Conservation (phyloP, 2,888 invertebrate species). For the Pachycephus smyrnensis region DNA sequence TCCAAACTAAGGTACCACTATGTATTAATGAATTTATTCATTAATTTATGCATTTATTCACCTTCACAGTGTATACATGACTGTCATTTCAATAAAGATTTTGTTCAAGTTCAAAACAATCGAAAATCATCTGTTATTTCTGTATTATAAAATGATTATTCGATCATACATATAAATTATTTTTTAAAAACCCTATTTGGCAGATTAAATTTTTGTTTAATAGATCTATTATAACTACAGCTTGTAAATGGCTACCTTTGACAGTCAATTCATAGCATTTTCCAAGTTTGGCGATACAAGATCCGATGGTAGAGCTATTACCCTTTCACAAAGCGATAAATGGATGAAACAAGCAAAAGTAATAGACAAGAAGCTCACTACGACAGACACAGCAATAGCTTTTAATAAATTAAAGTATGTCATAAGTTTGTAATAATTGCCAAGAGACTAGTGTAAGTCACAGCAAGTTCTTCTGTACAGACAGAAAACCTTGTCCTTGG, state of each 20-base stretch:
- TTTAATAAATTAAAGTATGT: slow-evolving; percentile 67
- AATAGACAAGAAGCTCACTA: slow-evolving; percentile 65
- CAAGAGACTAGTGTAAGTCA: not conserved
- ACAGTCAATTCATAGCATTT: slow-evolving; percentile 49
- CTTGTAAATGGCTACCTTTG: slow-evolving; percentile 31
- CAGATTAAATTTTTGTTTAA: not conserved
- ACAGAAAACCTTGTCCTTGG: slow-evolving; percentile 53
- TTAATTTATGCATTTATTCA: too few relatives aligned
- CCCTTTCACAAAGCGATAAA: slow-evolving; percentile 66
- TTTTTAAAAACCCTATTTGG: not conserved
- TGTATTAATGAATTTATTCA: not conserved
- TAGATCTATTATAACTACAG: not conserved
- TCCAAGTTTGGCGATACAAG: slow-evolving; percentile 66
- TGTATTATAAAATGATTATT: slow-evolving; percentile 8
- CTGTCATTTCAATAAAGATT: not conserved
- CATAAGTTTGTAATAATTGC: not conserved
- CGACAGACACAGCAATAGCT: slow-evolving; percentile 67
- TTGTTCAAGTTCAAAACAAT: slow-evolving; percentile 8
- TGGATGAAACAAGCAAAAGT: slow-evolving; percentile 69
- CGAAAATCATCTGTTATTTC: not conserved
- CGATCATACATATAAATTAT: not conserved
- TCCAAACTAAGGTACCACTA: not conserved
- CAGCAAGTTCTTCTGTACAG: slow-evolving; percentile 21
- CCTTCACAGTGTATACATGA: not conserved
- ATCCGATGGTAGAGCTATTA: slow-evolving; percentile 63